A percentile compares a stretch with the other conserved stretches of the same genome.
Conservation (phyloP, 2,113 vertebrate species). For the Poeciliopsis occidentalis region DNA sequence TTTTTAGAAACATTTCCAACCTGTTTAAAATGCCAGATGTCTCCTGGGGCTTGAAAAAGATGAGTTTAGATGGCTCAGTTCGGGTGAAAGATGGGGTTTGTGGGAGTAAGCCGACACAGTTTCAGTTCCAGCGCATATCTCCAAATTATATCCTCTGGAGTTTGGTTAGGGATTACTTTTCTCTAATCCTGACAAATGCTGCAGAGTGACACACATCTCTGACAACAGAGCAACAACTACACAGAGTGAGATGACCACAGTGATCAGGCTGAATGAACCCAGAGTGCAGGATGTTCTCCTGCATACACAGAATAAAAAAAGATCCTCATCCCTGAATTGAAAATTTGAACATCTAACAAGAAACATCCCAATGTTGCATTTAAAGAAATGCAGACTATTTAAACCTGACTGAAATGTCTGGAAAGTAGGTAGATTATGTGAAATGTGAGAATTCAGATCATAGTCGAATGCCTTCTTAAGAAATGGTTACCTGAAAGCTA, state of each 20-base stretch:
- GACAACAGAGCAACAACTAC: constrained; percentile 63
- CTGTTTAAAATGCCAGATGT: constrained; percentile 47
- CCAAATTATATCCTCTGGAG: constrained; percentile 76
- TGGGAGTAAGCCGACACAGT: constrained; percentile 68
- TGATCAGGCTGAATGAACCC: constrained; percentile 52
- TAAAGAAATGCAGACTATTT: constrained; percentile 17
- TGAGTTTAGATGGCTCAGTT: constrained; percentile 52
- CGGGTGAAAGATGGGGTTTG: constrained; percentile 56
- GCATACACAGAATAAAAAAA: constrained; percentile 4
- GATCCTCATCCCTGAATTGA: neutral
- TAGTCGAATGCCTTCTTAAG: constrained; percentile 34
- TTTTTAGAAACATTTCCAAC: constrained; percentile 25
- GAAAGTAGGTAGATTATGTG: constrained; percentile 17
- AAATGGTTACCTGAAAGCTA: constrained; percentile 53
- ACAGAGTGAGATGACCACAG: constrained; percentile 58
- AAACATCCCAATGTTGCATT: constrained; percentile 8
- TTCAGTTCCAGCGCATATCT: constrained; percentile 71
- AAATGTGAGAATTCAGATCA: constrained; percentile 30
- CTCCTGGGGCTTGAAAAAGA: constrained; percentile 42
- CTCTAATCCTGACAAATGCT: constrained; percentile 79
- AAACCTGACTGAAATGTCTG: constrained; percentile 17
- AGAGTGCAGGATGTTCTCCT: constrained; percentile 24
- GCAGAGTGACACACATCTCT: constrained; percentile 70
- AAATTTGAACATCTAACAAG: neutral
- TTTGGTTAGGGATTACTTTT: constrained; percentile 78